Evolutionary conservation across 2,888 invertebrate species (phyloP).

Genomic region (Scelioninae gen. 2): DNA sequence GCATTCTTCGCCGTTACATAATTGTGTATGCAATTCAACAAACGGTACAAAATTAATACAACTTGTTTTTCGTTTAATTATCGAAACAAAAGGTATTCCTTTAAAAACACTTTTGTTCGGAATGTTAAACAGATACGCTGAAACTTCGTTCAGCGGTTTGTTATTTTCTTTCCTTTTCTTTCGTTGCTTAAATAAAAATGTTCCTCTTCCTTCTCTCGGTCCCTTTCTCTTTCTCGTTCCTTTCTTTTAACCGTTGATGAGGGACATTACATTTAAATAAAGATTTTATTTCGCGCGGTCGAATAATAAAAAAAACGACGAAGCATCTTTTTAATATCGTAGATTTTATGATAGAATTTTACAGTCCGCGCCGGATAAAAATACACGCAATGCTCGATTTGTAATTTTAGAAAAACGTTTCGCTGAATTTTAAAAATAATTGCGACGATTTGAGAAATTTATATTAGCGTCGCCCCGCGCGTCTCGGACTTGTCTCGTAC

Average conservation of each 20-base stretch:
- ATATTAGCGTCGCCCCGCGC: constrained; percentile 27
- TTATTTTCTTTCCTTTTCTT: constrained; percentile 10
- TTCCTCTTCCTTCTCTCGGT: background rate
- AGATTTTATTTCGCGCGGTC: constrained; percentile 33
- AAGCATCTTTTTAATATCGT: constrained; percentile 42
- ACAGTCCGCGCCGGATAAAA: constrained; percentile 47
- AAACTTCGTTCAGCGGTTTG: constrained; percentile 4
- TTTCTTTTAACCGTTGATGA: constrained; percentile 19
- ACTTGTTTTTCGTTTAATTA: constrained; percentile 41
- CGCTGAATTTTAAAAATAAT: constrained; percentile 53
- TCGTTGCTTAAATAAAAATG: no score
- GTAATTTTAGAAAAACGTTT: constrained; percentile 55
- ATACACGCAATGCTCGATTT: constrained; percentile 52
- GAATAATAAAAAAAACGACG: constrained; percentile 41
- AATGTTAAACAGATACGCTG: constrained; percentile 33
- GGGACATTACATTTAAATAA: constrained; percentile 43
- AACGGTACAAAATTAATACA: constrained; percentile 39
- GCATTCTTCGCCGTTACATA: constrained; percentile 44
- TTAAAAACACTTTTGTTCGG: constrained; percentile 25
- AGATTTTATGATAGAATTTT: constrained; percentile 53
- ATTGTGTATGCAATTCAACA: constrained; percentile 38
- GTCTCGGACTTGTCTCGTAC: constrained; percentile 18
- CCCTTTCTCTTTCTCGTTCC: background rate
- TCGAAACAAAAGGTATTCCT: constrained; percentile 36
- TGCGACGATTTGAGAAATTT: constrained; percentile 51